Evolutionary conservation across 37 sponge, comb jelly and placozoan species (phyloP).

Genomic region (Axinella damicornis): DNA sequence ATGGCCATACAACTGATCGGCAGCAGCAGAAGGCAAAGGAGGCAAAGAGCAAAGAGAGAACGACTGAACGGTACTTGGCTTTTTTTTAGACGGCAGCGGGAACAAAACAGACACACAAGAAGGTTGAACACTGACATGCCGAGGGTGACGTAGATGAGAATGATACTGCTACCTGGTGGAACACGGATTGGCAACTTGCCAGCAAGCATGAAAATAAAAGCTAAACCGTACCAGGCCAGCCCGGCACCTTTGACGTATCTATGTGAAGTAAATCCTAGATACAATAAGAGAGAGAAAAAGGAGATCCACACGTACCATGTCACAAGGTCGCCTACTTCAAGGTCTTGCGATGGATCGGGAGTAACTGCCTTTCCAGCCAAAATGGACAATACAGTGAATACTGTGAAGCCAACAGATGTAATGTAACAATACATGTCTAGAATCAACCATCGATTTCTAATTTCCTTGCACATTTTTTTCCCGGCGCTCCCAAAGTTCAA

Average conservation of each 20-base stretch:
- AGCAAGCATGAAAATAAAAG: neutral
- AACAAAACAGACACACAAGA: neutral
- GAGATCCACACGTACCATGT: constrained; percentile 31
- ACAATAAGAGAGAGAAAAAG: neutral
- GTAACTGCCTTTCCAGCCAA: neutral
- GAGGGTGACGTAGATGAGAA: neutral
- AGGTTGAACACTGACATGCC: neutral
- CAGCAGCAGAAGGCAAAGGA: neutral
- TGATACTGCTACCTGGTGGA: neutral
- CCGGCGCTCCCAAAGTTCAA: neutral
- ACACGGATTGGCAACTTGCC: neutral
- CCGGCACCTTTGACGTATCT: neutral
- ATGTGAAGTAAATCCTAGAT: neutral
- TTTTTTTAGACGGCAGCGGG: neutral
- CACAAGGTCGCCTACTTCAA: neutral
- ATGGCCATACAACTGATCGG: neutral
- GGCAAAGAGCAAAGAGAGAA: neutral
- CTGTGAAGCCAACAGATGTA: neutral
- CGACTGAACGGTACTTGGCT: too few relatives aligned
- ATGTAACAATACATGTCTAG: neutral
- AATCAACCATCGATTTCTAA: constrained; percentile 11
- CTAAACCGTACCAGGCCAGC: neutral
- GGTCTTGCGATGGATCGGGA: neutral
- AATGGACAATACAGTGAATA: neutral
- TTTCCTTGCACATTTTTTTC: neutral